Evolutionary conservation across 2,797 vertebrate genomes (phyloP), one percentile per base, ranked within the genome.

Genomic region (Leptodactylus fallax): DNA sequence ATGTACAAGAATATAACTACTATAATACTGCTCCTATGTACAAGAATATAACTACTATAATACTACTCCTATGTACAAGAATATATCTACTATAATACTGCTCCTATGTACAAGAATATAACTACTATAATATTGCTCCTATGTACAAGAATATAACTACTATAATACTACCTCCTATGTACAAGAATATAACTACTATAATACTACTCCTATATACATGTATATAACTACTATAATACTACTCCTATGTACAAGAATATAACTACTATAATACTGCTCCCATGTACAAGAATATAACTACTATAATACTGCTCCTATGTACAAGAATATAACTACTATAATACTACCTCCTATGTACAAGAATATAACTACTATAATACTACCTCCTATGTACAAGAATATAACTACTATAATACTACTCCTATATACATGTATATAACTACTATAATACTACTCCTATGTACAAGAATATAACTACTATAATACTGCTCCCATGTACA

Each of bases 31-130:
- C 63, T 13, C 60, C 60, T 61, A 61, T 61, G 60, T n/a, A 61
- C 60, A 61, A 25, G 63, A 65, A 65, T 65, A 65, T 65, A 65
- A 11, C 63, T 65, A 65, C n/a, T 65, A 65, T 65, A 65, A 65
- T 65, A 65, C 63, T 65, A 21, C 63, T 13, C 63, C 63, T 65
- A 65, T 65, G 23, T 25, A 65, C 63, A 65, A 25, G 63, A 65
- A 65, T 65, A 65, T 65, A 65, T 25, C 63, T 65, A 65, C 63
- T 65, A 65, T 23, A 65, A 65, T 65, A 65, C 63, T 65, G n/a
- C n/a, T 13, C 63, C 63, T 65, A 65, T 65, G 11, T 65, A 65
- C 63, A 65, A 25, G 63, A 65, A 65, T 65, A 65, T 65, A 65
- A 65, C n/a, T 65, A 65, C 63, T 65, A 65, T 65, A 65, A 65